These are phyloP conservation scores for Ophion costatus DNA, from an alignment of 2,888 invertebrate species.

Conservation along the genomic window DNA sequence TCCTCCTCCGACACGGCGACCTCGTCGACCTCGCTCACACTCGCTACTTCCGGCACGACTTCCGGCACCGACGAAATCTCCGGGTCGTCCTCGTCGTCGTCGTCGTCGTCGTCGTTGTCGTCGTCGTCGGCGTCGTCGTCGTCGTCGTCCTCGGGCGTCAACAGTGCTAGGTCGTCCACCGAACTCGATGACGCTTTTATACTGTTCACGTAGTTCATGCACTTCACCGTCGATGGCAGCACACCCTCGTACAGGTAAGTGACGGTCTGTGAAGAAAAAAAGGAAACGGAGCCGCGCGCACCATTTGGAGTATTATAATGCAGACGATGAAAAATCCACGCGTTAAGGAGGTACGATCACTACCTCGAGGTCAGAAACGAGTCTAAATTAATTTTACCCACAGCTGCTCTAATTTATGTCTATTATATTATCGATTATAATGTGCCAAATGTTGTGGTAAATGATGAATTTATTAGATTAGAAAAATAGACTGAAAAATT, in stretches of 20 bases:
- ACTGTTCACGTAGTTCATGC: conserved; percentile 81
- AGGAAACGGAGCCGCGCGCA: no score
- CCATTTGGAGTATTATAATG: no score
- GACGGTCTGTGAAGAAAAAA: conserved; percentile 72
- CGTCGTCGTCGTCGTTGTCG: neutral
- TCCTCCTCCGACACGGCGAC: conserved; percentile 56
- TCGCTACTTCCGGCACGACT: neutral
- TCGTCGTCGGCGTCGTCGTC: neutral
- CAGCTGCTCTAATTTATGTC: no score
- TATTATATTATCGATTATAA: no score
- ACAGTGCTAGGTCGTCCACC: conserved; percentile 2
- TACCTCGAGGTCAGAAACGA: no score
- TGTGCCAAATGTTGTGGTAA: no score
- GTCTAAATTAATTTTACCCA: no score
- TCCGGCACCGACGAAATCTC: neutral
- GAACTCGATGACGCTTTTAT: conserved; percentile 72
- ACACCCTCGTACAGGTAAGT: conserved; percentile 77
- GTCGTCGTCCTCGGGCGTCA: neutral
- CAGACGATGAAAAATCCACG: no score
- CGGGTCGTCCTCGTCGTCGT: neutral
- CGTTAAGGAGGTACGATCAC: no score
- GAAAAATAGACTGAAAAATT: no score
- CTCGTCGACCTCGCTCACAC: conserved; percentile 28
- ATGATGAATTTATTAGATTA: no score
- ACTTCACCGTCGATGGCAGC: conserved; percentile 79